Evolutionary conservation across 2,113 vertebrate genomes (phyloP), one percentile per base, ranked within the genome.

Genomic region (Hylia prasina): DNA sequence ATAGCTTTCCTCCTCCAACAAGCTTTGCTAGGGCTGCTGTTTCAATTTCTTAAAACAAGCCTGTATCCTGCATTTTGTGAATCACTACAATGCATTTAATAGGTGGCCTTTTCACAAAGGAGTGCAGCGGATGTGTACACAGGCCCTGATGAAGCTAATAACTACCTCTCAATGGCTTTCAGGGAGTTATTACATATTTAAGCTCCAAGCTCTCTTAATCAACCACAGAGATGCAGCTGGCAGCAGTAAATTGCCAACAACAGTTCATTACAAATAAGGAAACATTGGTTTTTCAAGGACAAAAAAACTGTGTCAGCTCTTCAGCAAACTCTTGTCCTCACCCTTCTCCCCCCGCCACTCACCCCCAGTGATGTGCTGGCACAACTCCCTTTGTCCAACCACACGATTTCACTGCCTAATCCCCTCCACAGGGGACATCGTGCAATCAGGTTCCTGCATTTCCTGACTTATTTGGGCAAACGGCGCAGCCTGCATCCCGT

Each of bases 151-250:
- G 91, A 97, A 92, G 94, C 94, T 97, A 97, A 96, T 97, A 97
- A 94, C 86, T 93, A 91, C 95, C 91, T 97, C 91, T 90, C 90
- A 76, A 77, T 88, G 89, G 88, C 83, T 97, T 94, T 96, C 89
- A 79, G 87, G 94, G 94, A 93, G 80, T 95, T 96, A 96, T 96
- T 96, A 95, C 87, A 95, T 75, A 96, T 93, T 96, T 96, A 93
- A 92, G 94, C 84, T 96, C 93, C 90, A 93, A 95, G 83, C 78
- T 94, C 93, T 85, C 68, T 95, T 96, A 96, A 95, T 96, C 95
- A 96, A 96, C 91, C 92, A 79, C 96, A 93, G 95, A 97, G 95
- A 97, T 97, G 96, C 96, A 97, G 96, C 96, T 97, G 96, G 95
- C 88, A 96, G 94, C 81, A 70, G 93, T 58, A 96, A 96, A 97